A percentile compares a stretch with the other conserved stretches of the same genome.
Conservation (phyloP, 2,113 vertebrate genomes). For the Tringa solitaria region DNA sequence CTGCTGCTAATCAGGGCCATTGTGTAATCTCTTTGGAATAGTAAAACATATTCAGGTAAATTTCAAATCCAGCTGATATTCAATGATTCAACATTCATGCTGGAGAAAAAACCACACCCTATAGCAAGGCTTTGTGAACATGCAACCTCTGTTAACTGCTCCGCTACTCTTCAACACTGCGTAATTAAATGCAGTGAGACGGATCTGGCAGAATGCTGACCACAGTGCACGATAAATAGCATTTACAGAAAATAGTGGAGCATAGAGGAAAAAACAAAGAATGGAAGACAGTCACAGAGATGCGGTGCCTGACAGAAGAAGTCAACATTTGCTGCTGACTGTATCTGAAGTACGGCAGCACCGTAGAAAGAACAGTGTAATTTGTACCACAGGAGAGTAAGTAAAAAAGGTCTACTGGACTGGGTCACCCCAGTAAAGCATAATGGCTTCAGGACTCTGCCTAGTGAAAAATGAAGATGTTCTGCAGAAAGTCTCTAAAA, state of each 20-base stretch:
- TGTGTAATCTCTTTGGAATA: slow-evolving; percentile 51
- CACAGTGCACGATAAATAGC: background rate
- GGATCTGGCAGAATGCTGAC: slow-evolving; percentile 44
- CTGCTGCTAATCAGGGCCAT: slow-evolving; percentile 62
- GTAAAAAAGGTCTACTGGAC: background rate
- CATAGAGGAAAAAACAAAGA: background rate
- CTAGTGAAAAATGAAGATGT: background rate
- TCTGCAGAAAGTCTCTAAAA: background rate
- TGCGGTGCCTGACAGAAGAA: background rate
- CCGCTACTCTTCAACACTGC: background rate
- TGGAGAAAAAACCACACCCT: background rate
- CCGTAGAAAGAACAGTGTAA: background rate
- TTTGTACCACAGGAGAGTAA: background rate
- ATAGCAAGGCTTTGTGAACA: background rate
- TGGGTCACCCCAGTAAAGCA: background rate
- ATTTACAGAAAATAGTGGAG: background rate
- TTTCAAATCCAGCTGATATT: slow-evolving; percentile 62
- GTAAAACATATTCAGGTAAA: slow-evolving; percentile 62
- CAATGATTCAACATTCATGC: slow-evolving; percentile 50
- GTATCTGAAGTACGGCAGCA: background rate
- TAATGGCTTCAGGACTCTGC: background rate
- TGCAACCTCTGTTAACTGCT: slow-evolving; percentile 27
- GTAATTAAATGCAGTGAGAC: slow-evolving; percentile 37
- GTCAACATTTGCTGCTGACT: background rate
- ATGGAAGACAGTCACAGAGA: background rate